Conservation (phyloP, 2,113 vertebrate genomes). For the Megalops atlanticus region DNA sequence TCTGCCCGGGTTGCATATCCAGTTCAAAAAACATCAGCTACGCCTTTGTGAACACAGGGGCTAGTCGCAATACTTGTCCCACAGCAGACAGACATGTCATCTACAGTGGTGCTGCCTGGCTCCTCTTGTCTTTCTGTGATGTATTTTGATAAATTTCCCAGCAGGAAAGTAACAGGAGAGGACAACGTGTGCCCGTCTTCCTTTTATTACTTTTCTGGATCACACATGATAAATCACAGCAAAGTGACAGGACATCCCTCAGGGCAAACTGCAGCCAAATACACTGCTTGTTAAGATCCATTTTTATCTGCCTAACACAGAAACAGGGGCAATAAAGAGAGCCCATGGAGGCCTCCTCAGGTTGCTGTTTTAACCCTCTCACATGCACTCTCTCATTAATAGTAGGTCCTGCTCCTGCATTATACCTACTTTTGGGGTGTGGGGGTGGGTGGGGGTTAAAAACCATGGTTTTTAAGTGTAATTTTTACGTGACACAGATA, state of each 20-base stretch:
- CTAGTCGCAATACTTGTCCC: not conserved
- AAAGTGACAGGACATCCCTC: not conserved
- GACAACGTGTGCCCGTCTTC: not conserved
- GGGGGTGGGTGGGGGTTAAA: too few species aligned
- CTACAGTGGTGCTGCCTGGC: not conserved
- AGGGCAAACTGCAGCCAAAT: not conserved
- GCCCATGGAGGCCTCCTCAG: not conserved
- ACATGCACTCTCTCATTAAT: not conserved
- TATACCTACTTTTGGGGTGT: too few species aligned
- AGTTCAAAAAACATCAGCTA: not conserved
- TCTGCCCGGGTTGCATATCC: too few species aligned
- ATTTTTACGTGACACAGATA: too few species aligned
- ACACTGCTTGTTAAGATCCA: not conserved
- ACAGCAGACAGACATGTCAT: not conserved
- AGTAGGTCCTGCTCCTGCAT: too few species aligned
- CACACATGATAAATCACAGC: slow-evolving; percentile 1
- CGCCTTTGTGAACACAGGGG: not conserved
- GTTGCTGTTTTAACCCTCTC: not conserved
- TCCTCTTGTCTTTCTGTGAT: not conserved
- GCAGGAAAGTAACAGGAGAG: not conserved
- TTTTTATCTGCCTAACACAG: not conserved
- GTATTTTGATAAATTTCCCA: not conserved
- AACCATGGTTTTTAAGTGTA: too few species aligned
- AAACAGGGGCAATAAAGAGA: not conserved
- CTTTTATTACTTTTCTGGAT: not conserved